A percentile compares a stretch with the other conserved stretches of the same genome.
phyloP scores from a whole-genome alignment of 64 coral and sea anemone genomes.

The Dendrophyllia cribrosa region DNA sequence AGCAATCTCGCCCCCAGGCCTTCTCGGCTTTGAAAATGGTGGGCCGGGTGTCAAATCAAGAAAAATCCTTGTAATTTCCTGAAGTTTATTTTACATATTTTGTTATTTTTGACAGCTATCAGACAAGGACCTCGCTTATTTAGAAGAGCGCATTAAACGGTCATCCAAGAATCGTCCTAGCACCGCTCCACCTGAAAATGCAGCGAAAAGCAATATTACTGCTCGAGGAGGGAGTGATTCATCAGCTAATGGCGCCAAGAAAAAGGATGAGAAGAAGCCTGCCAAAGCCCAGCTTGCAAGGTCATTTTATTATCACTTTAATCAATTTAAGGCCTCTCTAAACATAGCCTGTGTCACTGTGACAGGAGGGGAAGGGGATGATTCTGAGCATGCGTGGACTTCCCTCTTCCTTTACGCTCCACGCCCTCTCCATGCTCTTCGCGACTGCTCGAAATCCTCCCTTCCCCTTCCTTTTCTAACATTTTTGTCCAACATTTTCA shows the following conservation, averaged over 20 bases:
- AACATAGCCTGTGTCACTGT: neutral
- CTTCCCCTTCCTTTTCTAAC: too few relatives aligned
- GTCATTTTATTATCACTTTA: neutral
- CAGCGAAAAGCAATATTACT: slow-evolving; percentile 50
- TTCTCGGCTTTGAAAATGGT: too few relatives aligned
- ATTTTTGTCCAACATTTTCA: too few relatives aligned
- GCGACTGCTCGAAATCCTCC: too few relatives aligned
- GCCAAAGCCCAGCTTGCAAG: slow-evolving; percentile 5
- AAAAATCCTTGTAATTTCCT: too few relatives aligned
- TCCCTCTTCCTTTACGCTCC: too few relatives aligned
- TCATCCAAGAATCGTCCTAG: slow-evolving; percentile 76
- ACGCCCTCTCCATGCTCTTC: too few relatives aligned
- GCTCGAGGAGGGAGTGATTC: slow-evolving; percentile 35
- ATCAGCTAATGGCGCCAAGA: slow-evolving; percentile 57
- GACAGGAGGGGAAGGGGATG: too few relatives aligned
- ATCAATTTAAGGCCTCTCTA: neutral
- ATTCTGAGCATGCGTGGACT: too few relatives aligned
- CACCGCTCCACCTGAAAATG: slow-evolving; percentile 64
- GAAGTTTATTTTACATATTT: too few relatives aligned
- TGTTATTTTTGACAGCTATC: slow-evolving; percentile 74
- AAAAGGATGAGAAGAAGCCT: slow-evolving; percentile 53
- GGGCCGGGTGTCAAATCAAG: too few relatives aligned
- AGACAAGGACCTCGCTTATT: slow-evolving; percentile 95
- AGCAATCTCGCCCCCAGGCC: too few relatives aligned
- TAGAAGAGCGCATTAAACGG: slow-evolving; percentile 96